These are phyloP conservation scores for Calliphora vomitoria DNA, from an alignment of 2,888 invertebrate genomes.

Conservation along the genomic window DNA sequence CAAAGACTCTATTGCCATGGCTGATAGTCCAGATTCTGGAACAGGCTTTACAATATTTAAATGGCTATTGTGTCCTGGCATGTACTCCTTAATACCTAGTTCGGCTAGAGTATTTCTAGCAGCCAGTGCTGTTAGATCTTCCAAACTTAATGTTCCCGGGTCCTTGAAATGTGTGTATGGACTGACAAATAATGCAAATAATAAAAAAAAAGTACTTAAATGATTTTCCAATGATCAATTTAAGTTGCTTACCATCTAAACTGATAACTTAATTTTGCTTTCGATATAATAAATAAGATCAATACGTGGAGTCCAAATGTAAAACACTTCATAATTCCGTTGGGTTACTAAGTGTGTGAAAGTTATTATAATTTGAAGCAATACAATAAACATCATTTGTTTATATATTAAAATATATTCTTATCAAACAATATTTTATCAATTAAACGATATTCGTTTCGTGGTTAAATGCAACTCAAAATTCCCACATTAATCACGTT, in stretches of 20 bases:
- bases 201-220: not conserved
- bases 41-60: constrained; percentile 22
- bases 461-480: constrained; percentile 31
- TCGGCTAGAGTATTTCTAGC: constrained; percentile 35
- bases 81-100: constrained; percentile 22
- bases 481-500: constrained; percentile 62
- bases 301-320: constrained; percentile 1
- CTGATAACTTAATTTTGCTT: constrained; percentile 41
- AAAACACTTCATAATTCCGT: constrained; percentile 38
- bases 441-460: constrained; percentile 28
- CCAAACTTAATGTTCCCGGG: not conserved
- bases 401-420: constrained; percentile 55
- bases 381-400: constrained; percentile 18
- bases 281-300: constrained; percentile 1
- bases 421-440: constrained; percentile 30
- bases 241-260: constrained; percentile 52
- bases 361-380: constrained; percentile 20
- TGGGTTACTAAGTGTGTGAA: not conserved
- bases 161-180: constrained; percentile 27
- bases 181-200: constrained; percentile 15
- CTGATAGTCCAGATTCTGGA: constrained; percentile 31
- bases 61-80: not conserved
- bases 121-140: constrained; percentile 4
- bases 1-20: constrained; percentile 39
- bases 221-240: not conserved